Evolutionary conservation across 35 echinoderm and acorn worm genomes (phyloP).

Genomic region (Apostichopus parvimensis): DNA sequence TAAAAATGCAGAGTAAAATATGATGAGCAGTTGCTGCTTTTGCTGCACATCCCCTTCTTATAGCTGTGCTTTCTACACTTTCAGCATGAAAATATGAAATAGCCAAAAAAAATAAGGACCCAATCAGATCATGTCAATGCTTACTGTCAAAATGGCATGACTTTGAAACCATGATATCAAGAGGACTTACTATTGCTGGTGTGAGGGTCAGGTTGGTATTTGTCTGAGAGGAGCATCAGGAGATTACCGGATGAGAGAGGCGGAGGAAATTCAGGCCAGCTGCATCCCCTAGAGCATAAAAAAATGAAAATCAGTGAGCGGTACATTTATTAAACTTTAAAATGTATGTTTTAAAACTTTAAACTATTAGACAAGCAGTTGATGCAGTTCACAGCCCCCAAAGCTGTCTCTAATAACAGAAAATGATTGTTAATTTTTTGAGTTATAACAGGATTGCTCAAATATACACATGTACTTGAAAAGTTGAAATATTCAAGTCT

Average conservation of each 20-base stretch:
- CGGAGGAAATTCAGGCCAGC: constrained; percentile 58
- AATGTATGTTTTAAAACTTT: constrained; percentile 9
- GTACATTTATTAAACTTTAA: neutral
- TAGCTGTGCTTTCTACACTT: no score
- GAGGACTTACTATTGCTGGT: constrained; percentile 44
- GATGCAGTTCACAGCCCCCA: neutral
- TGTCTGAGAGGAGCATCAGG: constrained; percentile 48
- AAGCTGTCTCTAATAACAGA: no score
- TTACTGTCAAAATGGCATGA: no score
- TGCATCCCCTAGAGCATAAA: constrained; percentile 40
- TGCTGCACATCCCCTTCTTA: no score
- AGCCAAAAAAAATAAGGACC: no score
- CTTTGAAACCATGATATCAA: neutral
- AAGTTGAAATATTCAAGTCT: no score
- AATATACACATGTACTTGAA: no score
- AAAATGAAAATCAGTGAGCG: neutral
- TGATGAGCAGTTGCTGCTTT: no score
- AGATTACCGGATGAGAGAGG: constrained; percentile 48
- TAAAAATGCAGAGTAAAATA: no score
- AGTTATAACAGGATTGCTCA: no score
- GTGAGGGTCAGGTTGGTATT: constrained; percentile 35
- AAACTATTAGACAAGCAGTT: neutral
- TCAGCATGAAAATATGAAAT: no score
- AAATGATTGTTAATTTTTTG: neutral
- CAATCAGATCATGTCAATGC: no score